phyloP scores from a whole-genome alignment of 2,113 vertebrate species.

The Lucifuga dentata region DNA sequence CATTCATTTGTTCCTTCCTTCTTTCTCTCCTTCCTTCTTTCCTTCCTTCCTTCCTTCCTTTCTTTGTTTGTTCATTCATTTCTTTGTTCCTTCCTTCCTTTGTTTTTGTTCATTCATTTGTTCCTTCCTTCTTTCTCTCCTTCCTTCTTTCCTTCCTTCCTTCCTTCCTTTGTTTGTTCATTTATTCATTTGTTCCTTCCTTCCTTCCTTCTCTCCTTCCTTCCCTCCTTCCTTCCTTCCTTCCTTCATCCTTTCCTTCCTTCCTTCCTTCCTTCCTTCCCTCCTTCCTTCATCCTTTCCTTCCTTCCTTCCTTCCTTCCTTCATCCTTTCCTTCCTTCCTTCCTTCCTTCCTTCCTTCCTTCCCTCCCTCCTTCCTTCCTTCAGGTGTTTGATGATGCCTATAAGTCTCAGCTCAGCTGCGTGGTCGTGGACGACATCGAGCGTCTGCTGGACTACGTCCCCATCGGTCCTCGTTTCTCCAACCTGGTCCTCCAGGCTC shows the following conservation, averaged over 20 bases:
- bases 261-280: background rate
- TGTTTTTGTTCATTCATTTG: background rate
- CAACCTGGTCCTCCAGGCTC: conserved; percentile 91
- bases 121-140: background rate
- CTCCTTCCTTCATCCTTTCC: background rate
- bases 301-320: background rate
- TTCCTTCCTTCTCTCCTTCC: too few species aligned
- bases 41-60: too few species aligned
- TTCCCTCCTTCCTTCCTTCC: background rate
- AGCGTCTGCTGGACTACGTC: conserved; percentile 92
- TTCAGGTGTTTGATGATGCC: conserved; percentile 91
- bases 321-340: background rate
- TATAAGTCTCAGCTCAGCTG: conserved; percentile 95
- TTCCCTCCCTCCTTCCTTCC: too few species aligned
- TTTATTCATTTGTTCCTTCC: background rate
- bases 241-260: background rate
- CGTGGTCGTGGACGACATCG: conserved; percentile 92
- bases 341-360: too few species aligned
- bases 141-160: background rate
- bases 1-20: background rate
- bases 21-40: background rate
- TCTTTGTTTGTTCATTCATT: too few species aligned
- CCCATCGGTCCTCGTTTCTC: conserved; percentile 93
- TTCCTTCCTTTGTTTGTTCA: conserved; percentile 55
- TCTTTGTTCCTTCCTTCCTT: background rate